These are phyloP conservation scores for Apodemus sylvaticus DNA, from an alignment of 2,113 vertebrate species.

Conservation along the genomic window DNA sequence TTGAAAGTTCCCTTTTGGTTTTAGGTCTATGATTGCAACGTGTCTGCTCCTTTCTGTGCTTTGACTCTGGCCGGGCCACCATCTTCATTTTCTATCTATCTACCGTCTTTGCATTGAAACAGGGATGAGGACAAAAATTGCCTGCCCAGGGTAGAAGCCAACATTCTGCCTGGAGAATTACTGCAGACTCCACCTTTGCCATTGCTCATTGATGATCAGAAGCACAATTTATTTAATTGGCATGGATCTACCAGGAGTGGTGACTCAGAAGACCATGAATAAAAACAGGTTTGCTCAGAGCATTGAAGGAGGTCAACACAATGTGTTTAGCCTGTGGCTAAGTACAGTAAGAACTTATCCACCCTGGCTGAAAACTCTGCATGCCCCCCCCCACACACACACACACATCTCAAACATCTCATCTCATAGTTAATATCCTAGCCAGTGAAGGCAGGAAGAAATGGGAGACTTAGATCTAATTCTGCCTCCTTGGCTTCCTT, in stretches of 20 bases:
- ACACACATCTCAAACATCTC: neutral
- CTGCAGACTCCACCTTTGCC: neutral
- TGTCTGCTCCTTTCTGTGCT: neutral
- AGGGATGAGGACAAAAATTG: neutral
- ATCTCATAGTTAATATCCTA: neutral
- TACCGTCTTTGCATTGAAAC: neutral
- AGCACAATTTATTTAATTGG: slow-evolving; percentile 82
- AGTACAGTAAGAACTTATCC: slow-evolving; percentile 52
- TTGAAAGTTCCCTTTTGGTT: neutral
- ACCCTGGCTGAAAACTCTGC: neutral
- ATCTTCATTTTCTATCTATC: neutral
- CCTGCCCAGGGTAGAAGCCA: neutral
- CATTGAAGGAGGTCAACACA: slow-evolving; percentile 74
- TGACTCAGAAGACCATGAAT: slow-evolving; percentile 79
- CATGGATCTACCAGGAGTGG: slow-evolving; percentile 75
- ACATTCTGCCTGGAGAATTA: neutral
- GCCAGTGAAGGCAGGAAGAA: neutral
- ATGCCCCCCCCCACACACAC: too few species aligned
- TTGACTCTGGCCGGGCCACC: too few species aligned
- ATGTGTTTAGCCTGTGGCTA: slow-evolving; percentile 63
- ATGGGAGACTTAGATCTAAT: neutral
- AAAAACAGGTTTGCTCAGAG: slow-evolving; percentile 76
- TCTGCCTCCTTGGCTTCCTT: slow-evolving; percentile 1
- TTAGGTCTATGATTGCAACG: neutral
- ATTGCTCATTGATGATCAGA: slow-evolving; percentile 75